phyloP scores from a whole-genome alignment of 2,888 invertebrate species.

The Dastarcus helophoroides region DNA sequence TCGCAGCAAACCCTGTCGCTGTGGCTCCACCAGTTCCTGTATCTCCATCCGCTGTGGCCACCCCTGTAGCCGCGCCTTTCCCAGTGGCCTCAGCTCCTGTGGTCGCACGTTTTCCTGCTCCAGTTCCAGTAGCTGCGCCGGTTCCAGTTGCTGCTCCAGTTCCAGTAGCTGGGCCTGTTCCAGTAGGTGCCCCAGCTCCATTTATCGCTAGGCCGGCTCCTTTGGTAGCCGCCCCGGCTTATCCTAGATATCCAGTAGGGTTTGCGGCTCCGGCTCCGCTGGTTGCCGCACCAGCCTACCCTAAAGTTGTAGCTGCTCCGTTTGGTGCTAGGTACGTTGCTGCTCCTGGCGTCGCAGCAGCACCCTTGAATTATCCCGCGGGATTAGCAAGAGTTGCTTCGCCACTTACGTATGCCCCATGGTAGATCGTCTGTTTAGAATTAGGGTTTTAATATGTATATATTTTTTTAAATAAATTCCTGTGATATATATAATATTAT shows the following conservation, averaged over 20 bases:
- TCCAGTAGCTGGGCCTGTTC: conserved; percentile 13
- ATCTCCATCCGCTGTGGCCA: conserved; percentile 24
- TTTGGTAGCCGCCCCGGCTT: conserved; percentile 11
- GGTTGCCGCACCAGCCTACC: conserved; percentile 17
- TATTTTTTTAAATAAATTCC: too few relatives aligned
- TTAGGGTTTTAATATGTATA: background rate
- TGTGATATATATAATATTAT: too few relatives aligned
- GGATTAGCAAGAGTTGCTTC: conserved; percentile 1
- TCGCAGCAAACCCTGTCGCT: conserved; percentile 14
- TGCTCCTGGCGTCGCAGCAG: conserved; percentile 7
- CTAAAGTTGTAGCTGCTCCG: conserved; percentile 14
- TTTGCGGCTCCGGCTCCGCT: conserved; percentile 12
- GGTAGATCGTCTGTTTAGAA: too few relatives aligned
- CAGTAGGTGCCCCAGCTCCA: conserved; percentile 13
- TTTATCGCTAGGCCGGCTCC: conserved; percentile 17
- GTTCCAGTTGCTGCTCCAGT: conserved; percentile 11
- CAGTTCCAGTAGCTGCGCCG: conserved; percentile 8
- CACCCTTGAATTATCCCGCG: conserved; percentile 7
- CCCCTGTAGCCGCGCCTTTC: conserved; percentile 15
- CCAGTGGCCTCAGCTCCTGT: conserved; percentile 12
- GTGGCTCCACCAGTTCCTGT: conserved; percentile 15
- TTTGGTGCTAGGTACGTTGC: conserved; percentile 7
- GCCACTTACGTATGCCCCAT: background rate
- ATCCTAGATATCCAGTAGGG: conserved; percentile 12
- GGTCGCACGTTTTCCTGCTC: conserved; percentile 14